Conservation (phyloP, 1,140 invertebrate genomes). For the Bradynema listronoti region DNA sequence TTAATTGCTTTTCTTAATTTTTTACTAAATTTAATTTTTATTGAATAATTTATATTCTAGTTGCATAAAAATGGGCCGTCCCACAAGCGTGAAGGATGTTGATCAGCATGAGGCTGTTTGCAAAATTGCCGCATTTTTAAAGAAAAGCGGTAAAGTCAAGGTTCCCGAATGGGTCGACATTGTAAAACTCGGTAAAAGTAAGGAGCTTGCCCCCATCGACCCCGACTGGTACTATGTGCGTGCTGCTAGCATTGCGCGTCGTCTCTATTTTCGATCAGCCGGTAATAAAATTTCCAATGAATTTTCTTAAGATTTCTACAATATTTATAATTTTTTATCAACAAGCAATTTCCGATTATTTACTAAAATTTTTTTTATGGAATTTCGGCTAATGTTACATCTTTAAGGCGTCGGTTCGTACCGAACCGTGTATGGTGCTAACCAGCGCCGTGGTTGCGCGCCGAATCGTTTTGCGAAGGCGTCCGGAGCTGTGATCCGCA, state of each 20-base stretch:
- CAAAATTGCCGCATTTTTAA: slow-evolving; percentile 76
- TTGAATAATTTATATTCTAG: not conserved
- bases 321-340: too few relatives aligned
- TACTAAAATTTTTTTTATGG: slow-evolving; percentile 20
- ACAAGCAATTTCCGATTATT: too few relatives aligned
- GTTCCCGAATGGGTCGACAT: slow-evolving; percentile 94
- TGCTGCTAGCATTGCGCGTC: slow-evolving; percentile 78
- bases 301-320: too few relatives aligned
- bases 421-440: slow-evolving; percentile 86
- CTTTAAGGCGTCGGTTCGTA: slow-evolving; percentile 77
- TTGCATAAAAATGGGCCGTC: slow-evolving; percentile 57
- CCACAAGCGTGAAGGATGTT: slow-evolving; percentile 80
- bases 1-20: too few relatives aligned
- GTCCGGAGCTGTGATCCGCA: slow-evolving; percentile 80
- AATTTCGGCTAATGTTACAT: not conserved
- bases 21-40: too few relatives aligned
- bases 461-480: slow-evolving; percentile 88
- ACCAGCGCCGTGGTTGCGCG: slow-evolving; percentile 82
- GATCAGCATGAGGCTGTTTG: slow-evolving; percentile 93
- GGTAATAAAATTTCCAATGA: slow-evolving; percentile 61
- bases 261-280: slow-evolving; percentile 87
- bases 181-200: slow-evolving; percentile 85
- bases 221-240: slow-evolving; percentile 94
- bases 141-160: slow-evolving; percentile 76
- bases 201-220: slow-evolving; percentile 92